Conservation (phyloP, 1,140 invertebrate species). For the Drosophila guanche region DNA sequence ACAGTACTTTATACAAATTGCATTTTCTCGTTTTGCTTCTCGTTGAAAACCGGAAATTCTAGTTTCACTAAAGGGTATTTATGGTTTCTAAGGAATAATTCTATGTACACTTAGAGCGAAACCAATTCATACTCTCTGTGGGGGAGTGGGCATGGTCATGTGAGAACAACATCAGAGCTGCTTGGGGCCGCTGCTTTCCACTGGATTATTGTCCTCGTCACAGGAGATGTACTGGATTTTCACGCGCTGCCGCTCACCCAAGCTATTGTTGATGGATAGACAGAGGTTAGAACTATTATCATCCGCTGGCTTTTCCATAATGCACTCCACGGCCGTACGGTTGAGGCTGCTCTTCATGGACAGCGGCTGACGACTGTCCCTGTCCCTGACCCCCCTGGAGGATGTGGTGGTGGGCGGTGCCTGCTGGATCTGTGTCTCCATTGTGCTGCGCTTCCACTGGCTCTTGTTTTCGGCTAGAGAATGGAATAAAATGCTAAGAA, state of each 20-base stretch:
- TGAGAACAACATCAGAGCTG: constrained; percentile 50
- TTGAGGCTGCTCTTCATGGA: constrained; percentile 9
- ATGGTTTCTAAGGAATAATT: constrained; percentile 15
- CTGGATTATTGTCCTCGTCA: constrained; percentile 82
- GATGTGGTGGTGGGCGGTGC: constrained; percentile 48
- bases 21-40: constrained; percentile 29
- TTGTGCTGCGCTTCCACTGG: constrained; percentile 80
- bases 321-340: constrained; percentile 58
- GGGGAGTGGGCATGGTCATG: constrained; percentile 17
- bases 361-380: constrained; percentile 1
- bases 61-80: constrained; percentile 13
- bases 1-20: constrained; percentile 39
- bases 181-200: constrained; percentile 49
- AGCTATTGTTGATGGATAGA: constrained; percentile 68
- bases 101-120: constrained; percentile 3
- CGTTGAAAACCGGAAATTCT: constrained; percentile 65
- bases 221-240: constrained; percentile 82
- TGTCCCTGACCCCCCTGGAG: constrained; percentile 42
- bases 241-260: constrained; percentile 64
- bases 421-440: constrained; percentile 81
- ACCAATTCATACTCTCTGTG: not conserved
- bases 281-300: constrained; percentile 71
- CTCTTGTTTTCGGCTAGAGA: constrained; percentile 68
- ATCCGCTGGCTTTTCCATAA: constrained; percentile 57
- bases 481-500: not conserved